Evolutionary conservation across 2,113 vertebrate species (phyloP).

Genomic region (Puma concolor): DNA sequence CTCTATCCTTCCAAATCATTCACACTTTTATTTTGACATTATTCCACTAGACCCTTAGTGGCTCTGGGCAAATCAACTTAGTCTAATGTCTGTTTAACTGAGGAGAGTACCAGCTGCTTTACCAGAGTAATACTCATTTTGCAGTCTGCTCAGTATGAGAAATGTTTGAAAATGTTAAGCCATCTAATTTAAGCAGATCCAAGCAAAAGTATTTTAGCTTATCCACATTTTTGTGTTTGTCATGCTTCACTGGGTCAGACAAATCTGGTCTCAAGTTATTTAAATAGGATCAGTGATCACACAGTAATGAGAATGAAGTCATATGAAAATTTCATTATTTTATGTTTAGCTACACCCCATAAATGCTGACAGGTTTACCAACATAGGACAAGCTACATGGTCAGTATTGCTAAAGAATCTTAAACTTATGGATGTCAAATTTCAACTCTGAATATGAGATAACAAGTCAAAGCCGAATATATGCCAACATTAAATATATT

Average conservation of each 20-base stretch:
- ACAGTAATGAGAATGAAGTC: conserved; percentile 27
- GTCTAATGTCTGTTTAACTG: conserved; percentile 21
- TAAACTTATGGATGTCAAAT: background rate
- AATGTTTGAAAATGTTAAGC: conserved; percentile 55
- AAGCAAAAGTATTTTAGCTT: conserved; percentile 53
- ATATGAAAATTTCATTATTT: conserved; percentile 33
- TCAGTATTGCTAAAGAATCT: background rate
- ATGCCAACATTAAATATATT: background rate
- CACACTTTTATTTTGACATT: background rate
- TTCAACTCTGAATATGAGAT: conserved; percentile 38
- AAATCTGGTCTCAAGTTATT: conserved; percentile 56
- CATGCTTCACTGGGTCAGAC: conserved; percentile 16
- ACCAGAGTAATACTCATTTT: background rate
- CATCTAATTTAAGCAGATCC: conserved; percentile 44
- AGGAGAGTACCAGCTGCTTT: background rate
- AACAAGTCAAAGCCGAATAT: conserved; percentile 10
- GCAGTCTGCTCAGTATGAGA: background rate
- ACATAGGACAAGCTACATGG: background rate
- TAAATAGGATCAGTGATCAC: conserved; percentile 37
- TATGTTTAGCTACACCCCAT: conserved; percentile 21
- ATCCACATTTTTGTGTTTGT: conserved; percentile 48
- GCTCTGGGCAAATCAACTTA: conserved; percentile 37
- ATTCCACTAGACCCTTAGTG: background rate
- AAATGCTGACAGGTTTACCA: background rate
- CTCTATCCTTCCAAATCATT: conserved; percentile 9